Base-by-base conservation (phyloP, 2,113 vertebrate species). In the Pedionomus torquatus region DNA sequence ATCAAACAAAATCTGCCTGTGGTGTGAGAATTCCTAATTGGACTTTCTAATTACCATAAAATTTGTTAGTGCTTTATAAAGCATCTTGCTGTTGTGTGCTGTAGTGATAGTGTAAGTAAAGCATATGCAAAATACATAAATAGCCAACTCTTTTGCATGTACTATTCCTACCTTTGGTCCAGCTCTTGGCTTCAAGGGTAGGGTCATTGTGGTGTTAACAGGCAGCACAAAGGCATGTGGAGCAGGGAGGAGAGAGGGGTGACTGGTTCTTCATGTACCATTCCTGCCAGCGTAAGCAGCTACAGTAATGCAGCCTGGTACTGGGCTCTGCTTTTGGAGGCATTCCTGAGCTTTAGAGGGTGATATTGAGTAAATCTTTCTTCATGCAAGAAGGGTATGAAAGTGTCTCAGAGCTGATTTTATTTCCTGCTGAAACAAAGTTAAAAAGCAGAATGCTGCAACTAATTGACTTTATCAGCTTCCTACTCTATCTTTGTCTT, bases 1-100 rank as follows among this genome's bases (percentile, higher is more conserved):
- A 79, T 91, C 52, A 71, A 95, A 72, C 21, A 82, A 76, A 90
- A 80, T 80, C 57, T 83, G 13, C 37, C 30, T 0, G 0, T 43
- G 28, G 54, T 69, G 46, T 76, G 11, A 72, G 81, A 89, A 87
- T 66, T 90, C 48, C 78, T 96, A 91, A 91, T 63, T 94, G 78
- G 66, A 31, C 24, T 83, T 95, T 91, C 44, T 77, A 87, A 85
- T 96, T 85, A 61, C 78, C 49, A 26, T 57, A 69, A 57, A 91
- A 61, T 80, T 71, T 43, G 52, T 54, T 52, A 69, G 75, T 33
- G 44, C 74, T 57, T 87, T 60, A 37, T 54, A 39, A 85, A 90
- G 19, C 3, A 26, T 13, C 23, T 16, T 72, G 83, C 39, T 64
- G 60, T 64, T 76, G 78, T 82, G 84, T 39, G 54, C 79, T 30